Percentiles rank a stretch among this genome's conserved stretches.
These are phyloP conservation scores for Xerus rutilus DNA, from an alignment of 2,797 vertebrate genomes.

Conservation along the genomic window DNA sequence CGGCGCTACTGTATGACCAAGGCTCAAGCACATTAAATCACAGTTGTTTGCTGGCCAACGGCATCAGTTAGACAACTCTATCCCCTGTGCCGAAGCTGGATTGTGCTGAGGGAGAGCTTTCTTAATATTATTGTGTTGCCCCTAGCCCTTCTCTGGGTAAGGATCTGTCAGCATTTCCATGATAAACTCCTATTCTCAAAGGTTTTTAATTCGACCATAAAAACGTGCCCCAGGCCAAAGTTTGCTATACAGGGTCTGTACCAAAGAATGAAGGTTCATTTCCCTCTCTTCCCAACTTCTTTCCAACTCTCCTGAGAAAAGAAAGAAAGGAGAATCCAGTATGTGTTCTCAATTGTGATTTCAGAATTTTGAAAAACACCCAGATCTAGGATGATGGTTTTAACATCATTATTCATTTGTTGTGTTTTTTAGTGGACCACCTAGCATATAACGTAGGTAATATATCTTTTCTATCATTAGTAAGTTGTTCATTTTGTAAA, in stretches of 20 bases:
- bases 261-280: conserved; percentile 52
- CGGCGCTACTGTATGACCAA: conserved; percentile 81
- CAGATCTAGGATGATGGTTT: neutral
- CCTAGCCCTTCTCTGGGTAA: conserved; percentile 82
- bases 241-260: conserved; percentile 75
- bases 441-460: conserved; percentile 34
- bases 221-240: conserved; percentile 85
- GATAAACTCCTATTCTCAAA: conserved; percentile 87
- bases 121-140: conserved; percentile 80
- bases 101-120: conserved; percentile 81
- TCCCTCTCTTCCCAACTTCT: conserved; percentile 19
- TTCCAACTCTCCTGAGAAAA: conserved; percentile 75
- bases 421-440: neutral
- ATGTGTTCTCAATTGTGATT: conserved; percentile 75
- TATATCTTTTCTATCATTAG: conserved; percentile 60
- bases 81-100: conserved; percentile 79
- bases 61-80: conserved; percentile 80
- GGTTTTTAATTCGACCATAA: conserved; percentile 88
- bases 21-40: conserved; percentile 87
- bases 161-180: conserved; percentile 85
- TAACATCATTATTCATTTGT: conserved; percentile 25
- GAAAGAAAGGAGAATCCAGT: conserved; percentile 63
- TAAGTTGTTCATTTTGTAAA: conserved; percentile 54
- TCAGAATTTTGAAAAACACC: conserved; percentile 59
- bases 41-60: conserved; percentile 84